Conservation (phyloP, 2,797 vertebrate species). For the Prionace glauca region DNA sequence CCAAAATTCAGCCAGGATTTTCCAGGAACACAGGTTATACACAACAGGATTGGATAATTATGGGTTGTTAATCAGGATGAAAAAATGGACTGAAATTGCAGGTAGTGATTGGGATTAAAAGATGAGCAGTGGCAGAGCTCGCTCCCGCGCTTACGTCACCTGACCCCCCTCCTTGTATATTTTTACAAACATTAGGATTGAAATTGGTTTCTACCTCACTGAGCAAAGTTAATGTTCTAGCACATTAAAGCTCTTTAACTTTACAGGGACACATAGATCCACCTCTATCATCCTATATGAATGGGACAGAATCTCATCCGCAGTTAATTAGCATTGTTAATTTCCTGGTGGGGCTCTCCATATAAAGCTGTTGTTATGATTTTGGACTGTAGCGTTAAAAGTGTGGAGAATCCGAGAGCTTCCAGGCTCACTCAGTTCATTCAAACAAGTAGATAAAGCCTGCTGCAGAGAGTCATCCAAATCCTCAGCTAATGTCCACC, state of each 20-base stretch:
- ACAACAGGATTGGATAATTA: no score
- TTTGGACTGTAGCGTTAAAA: background rate
- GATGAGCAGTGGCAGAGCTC: no score
- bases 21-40: no score
- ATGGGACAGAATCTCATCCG: background rate
- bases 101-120: no score
- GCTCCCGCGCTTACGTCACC: no score
- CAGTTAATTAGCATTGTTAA: slow-evolving; percentile 12
- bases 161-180: background rate
- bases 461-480: background rate
- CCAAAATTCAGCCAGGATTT: no score
- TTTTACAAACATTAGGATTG: background rate
- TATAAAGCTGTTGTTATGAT: background rate
- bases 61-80: no score
- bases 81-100: no score
- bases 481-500: background rate
- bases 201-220: slow-evolving; percentile 23
- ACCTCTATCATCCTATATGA: background rate
- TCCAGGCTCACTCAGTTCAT: background rate
- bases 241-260: slow-evolving; percentile 13
- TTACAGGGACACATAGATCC: background rate
- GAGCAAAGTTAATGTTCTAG: background rate
- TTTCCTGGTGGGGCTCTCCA: background rate
- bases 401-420: no score
- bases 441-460: background rate